Evolutionary conservation across 2,797 vertebrate species (phyloP), one percentile per base, ranked within the genome.

Genomic region (Danio aesculapii): DNA sequence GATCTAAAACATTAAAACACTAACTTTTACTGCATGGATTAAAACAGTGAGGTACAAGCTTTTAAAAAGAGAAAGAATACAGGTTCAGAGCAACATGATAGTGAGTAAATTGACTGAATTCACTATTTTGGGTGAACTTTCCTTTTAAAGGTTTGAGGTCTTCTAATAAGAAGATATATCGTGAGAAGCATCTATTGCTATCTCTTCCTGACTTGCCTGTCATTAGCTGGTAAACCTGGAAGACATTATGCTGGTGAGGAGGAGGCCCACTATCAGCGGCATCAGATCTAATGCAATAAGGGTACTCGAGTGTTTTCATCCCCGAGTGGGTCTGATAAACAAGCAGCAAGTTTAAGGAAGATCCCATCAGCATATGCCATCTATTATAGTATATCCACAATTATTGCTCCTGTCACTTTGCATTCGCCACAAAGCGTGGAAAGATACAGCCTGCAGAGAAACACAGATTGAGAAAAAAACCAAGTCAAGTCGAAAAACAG

Each of bases 221-320:
- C 81, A 66, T 77, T 86, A 86, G 89, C 84, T 86, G 57, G 52
- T 19, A 72, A 84, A 84, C 86, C 80, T 87, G 83, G 86, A 89
- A 87, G 87, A 79, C 8, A 89, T 90, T 87, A 90, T 80, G 90
- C 90, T 84, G 90, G 82, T 86, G 76, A 61, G 71, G 77, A 87
- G 84, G 75, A 71, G 46, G 47, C 66, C 46, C 6, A 16, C 44
- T 75, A 84, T 75, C 77, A 50, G 87, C 79, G 83, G 85, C 85
- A 91, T 86, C 84, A 90, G 89, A 92, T 92, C 89, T 86, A 89
- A 83, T 88, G 84, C 86, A 91, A 89, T 88, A 91, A 86, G 74
- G 87, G 73, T 13, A 64, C 75, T 46, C 43, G 77, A 84, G 82
- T 83, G 83, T 87, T 87, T 84, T 87, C 87, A 72, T 62, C 52